Base-by-base conservation (phyloP, 2,888 invertebrate species). In the Bombylius major region DNA sequence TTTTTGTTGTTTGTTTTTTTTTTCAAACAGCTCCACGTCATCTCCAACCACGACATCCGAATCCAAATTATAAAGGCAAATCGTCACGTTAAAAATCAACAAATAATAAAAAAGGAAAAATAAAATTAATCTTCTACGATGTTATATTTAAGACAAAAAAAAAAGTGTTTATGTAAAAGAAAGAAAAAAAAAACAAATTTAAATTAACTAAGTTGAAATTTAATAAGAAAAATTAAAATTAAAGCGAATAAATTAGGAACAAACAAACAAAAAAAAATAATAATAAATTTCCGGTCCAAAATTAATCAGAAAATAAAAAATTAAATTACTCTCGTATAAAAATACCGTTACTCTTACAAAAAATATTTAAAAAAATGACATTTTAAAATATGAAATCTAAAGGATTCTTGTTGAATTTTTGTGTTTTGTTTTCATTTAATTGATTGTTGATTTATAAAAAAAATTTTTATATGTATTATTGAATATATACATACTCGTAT, bases 21-120 rank as follows among this genome's bases (percentile, higher is more conserved):
- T 55, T 53, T 34, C 34, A 45, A 47, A 48, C 56, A 71, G 71
- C 70, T 61, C 70, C 71, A 61, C 70, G 73, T 59, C 72, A 70
- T 66, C 62, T 68, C 58, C 71, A 70, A 59, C 70, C 71, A 56
- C 69, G 73, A 61, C 73, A 73, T 66, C 71, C 71, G 47, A 73
- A 73, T 67, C 71, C 71, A 57, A 73, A 72, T 63, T 73, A 72
- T 62, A 72, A 73, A 57, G 72, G 72, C 52, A 68, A 73, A 62
- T 71, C 72, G 59, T 70, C 71, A 61, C 67, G 65, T 52, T 62
- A 61, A 44, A 49, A 36, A 32, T 9, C 13, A 34, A n/a, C 6
- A 46, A 46, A 51, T 12, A 14, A 33, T 13, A 32, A 45, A 39
- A 52, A 45, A 53, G 45, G 36, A 34, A n/a, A 31, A 50, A 57